phyloP scores from a whole-genome alignment of 64 coral and sea anemone genomes.

The Exaiptasia diaphana region DNA sequence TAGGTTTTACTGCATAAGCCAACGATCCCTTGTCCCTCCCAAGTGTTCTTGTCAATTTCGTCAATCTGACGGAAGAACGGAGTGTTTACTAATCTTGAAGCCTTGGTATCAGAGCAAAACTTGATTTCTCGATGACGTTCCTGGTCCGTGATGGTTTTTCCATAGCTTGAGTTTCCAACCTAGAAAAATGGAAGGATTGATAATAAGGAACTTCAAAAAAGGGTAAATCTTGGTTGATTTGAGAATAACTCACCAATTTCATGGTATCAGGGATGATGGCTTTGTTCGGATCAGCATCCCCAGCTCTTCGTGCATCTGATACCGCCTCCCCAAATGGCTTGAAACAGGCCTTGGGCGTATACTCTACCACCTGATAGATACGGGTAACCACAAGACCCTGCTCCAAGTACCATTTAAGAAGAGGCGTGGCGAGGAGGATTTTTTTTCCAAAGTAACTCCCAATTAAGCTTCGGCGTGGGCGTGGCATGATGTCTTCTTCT shows the following conservation, averaged over 20 bases:
- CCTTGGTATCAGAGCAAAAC: constrained; percentile 14
- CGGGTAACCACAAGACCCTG: no score
- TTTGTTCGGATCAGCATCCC: constrained; percentile 4
- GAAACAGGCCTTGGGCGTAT: background rate
- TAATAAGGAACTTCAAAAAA: no score
- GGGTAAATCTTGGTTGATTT: no score
- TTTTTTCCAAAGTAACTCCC: background rate
- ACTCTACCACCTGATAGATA: constrained; percentile 4
- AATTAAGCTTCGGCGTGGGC: background rate
- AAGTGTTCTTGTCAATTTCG: background rate
- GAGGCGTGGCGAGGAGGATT: background rate
- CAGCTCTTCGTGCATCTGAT: no score
- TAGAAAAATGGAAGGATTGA: background rate
- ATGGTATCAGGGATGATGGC: constrained; percentile 33
- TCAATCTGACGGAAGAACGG: background rate
- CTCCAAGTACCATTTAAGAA: background rate
- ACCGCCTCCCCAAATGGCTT: no score
- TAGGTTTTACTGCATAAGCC: no score
- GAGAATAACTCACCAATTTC: constrained; percentile 24
- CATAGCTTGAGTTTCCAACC: constrained; percentile 32
- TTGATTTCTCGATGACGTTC: background rate
- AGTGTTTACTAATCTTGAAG: background rate
- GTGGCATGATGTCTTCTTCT: background rate
- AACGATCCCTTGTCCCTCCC: no score
- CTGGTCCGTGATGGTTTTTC: constrained; percentile 29